Percentiles rank a stretch among this genome's conserved stretches.
phyloP scores from a whole-genome alignment of 2,797 vertebrate genomes.

The Sebastes kiyomatsui region DNA sequence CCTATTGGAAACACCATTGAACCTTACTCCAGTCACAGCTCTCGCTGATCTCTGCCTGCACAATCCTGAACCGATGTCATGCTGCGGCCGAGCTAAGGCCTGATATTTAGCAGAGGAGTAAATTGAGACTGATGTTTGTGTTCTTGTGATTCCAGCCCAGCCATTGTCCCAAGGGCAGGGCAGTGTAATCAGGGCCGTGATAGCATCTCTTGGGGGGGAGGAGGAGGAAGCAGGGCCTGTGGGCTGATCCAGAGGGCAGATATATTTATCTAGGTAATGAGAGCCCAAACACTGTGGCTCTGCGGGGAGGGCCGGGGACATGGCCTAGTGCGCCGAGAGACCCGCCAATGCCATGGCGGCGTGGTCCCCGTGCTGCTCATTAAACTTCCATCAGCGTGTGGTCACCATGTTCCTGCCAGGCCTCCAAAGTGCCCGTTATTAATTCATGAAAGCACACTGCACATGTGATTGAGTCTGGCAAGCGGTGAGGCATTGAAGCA shows the following conservation, averaged over 20 bases:
- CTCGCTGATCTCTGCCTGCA: conserved; percentile 38
- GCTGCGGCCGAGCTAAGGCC: conserved; percentile 37
- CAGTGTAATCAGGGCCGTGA: conserved; percentile 82
- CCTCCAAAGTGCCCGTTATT: conserved; percentile 92
- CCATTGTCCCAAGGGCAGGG: conserved; percentile 76
- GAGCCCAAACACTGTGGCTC: conserved; percentile 81
- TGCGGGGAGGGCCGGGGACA: conserved; percentile 71
- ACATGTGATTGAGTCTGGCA: conserved; percentile 90
- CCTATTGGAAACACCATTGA: conserved; percentile 75
- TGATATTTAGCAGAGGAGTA: conserved; percentile 72
- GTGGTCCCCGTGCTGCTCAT: conserved; percentile 87
- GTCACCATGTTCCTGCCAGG: conserved; percentile 86
- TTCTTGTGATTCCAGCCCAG: conserved; percentile 74
- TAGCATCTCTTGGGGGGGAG: conserved; percentile 74
- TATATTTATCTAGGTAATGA: conserved; percentile 83
- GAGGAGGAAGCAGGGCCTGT: conserved; percentile 52
- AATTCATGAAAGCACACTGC: conserved; percentile 93
- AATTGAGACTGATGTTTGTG: conserved; percentile 80
- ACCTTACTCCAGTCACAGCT: conserved; percentile 64
- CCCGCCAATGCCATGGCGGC: conserved; percentile 76
- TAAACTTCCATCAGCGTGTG: conserved; percentile 89
- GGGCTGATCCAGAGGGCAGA: conserved; percentile 79
- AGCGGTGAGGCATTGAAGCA: conserved; percentile 87
- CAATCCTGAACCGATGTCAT: conserved; percentile 52
- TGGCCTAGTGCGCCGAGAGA: conserved; percentile 71